These are phyloP conservation scores for Eulemur macaco DNA, from an alignment of 2,113 vertebrate species.

Conservation along the genomic window DNA sequence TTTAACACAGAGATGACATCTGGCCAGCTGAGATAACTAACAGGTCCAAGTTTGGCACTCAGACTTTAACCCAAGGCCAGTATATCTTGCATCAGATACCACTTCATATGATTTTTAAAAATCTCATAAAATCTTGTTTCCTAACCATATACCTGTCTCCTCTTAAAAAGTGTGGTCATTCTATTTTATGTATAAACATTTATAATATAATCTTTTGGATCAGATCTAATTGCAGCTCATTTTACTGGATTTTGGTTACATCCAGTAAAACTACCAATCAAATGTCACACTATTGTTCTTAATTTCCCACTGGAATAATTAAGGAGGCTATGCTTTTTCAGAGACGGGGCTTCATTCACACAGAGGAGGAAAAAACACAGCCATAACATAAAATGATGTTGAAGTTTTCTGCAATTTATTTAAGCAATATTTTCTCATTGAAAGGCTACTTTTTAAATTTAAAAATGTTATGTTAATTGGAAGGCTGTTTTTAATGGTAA, in stretches of 20 bases:
- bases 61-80: background rate
- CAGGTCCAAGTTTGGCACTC: background rate
- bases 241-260: background rate
- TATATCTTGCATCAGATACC: background rate
- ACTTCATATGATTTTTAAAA: background rate
- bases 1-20: background rate
- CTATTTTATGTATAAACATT: background rate
- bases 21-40: background rate
- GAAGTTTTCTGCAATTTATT: background rate
- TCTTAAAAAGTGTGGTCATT: background rate
- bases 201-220: background rate
- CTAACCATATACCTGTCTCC: background rate
- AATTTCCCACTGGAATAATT: background rate
- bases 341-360: background rate
- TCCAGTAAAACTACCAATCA: background rate
- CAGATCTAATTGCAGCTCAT: background rate
- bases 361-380: background rate
- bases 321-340: background rate
- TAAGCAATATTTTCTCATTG: background rate
- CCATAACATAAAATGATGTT: background rate
- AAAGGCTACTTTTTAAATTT: conserved; percentile 12
- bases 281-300: background rate
- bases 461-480: conserved; percentile 27
- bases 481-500: background rate
- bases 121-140: background rate